Conservation (phyloP, 2,797 vertebrate genomes). For the Champsocephalus esox region DNA sequence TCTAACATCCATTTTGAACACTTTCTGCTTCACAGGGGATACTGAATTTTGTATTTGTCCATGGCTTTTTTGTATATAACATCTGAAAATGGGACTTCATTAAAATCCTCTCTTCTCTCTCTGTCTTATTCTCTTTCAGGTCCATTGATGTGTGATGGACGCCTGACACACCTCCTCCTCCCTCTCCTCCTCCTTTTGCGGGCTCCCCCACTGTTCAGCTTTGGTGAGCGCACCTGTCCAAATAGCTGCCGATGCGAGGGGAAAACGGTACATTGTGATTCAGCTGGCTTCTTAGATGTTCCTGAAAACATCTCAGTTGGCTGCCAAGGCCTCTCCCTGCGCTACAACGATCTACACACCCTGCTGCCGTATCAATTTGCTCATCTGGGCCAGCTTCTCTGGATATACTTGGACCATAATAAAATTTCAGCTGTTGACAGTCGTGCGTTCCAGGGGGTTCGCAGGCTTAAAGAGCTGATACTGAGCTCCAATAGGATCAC, state of each 20-base stretch:
- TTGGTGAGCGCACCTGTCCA: conserved; percentile 94
- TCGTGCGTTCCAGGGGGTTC: conserved; percentile 95
- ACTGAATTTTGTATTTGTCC: background rate
- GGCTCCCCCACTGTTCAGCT: conserved; percentile 84
- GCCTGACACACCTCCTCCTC: conserved; percentile 80
- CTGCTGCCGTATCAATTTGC: conserved; percentile 96
- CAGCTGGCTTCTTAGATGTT: conserved; percentile 93
- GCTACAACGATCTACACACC: conserved; percentile 96
- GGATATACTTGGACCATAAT: conserved; percentile 99
- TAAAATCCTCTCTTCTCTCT: conserved; percentile 8
- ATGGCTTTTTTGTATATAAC: conserved; percentile 4
- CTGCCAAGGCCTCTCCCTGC: conserved; percentile 95
- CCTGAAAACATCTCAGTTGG: conserved; percentile 96
- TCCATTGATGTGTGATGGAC: conserved; percentile 78
- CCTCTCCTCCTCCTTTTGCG: conserved; percentile 82
- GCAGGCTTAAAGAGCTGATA: conserved; percentile 96
- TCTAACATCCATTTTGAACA: conserved; percentile 12
- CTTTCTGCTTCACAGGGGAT: conserved; percentile 6
- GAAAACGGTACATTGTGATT: conserved; percentile 98
- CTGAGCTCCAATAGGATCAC: conserved; percentile 97
- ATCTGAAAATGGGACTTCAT: background rate
- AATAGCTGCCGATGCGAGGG: conserved; percentile 96
- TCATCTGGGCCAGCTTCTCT: conserved; percentile 97
- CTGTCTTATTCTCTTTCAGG: conserved; percentile 66
- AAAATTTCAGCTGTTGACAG: conserved; percentile 94